These are phyloP conservation scores for Phenganax marumi DNA, from an alignment of 92 coral and sea anemone species.

Conservation along the genomic window DNA sequence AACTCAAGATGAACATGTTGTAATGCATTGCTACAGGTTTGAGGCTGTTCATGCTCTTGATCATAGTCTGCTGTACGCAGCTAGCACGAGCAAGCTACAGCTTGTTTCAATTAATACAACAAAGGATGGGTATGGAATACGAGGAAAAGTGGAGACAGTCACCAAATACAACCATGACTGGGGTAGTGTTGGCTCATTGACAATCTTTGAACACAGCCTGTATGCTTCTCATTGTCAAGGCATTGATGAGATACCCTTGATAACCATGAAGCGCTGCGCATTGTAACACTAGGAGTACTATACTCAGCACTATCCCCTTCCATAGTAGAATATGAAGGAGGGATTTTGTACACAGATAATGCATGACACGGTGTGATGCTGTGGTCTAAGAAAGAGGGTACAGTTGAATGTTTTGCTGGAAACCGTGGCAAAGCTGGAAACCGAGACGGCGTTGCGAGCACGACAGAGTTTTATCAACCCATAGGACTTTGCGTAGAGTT, in stretches of 20 bases:
- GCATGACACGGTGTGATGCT: constrained; percentile 40
- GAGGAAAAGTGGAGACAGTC: constrained; percentile 47
- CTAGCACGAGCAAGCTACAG: constrained; percentile 40
- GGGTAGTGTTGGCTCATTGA: constrained; percentile 54
- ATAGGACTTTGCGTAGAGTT: constrained; percentile 36
- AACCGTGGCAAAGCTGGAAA: constrained; percentile 50
- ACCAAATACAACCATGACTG: constrained; percentile 41
- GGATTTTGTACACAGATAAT: constrained; percentile 48
- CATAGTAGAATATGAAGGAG: constrained; percentile 49
- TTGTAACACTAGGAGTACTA: constrained; percentile 38
- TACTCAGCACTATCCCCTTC: constrained; percentile 48
- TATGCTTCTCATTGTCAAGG: constrained; percentile 51
- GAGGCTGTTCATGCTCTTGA: constrained; percentile 52
- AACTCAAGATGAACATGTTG: constrained; percentile 13
- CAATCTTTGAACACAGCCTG: constrained; percentile 39
- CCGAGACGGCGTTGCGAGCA: constrained; percentile 45
- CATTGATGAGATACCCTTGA: constrained; percentile 45
- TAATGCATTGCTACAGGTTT: constrained; percentile 36
- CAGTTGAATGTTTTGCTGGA: constrained; percentile 50
- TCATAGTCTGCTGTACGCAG: constrained; percentile 33
- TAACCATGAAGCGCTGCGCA: constrained; percentile 39
- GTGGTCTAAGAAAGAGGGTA: constrained; percentile 46
- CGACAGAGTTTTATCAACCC: constrained; percentile 46
- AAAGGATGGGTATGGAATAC: constrained; percentile 53
- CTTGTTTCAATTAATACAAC: constrained; percentile 49